Conservation (phyloP, 2,888 invertebrate genomes). For the Dorcus hopei region DNA sequence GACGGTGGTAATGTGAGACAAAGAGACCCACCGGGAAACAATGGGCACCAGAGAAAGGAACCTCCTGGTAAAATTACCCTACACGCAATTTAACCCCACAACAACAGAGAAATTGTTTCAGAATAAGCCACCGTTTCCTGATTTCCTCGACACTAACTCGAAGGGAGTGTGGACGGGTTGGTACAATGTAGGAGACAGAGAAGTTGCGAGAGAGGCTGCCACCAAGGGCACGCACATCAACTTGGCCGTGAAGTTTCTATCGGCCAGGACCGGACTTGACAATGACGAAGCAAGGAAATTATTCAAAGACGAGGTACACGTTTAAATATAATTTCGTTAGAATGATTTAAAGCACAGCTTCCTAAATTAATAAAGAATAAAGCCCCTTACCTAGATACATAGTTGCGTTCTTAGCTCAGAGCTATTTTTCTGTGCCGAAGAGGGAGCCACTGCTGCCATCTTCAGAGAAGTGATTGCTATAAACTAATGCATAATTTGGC, state of each 20-base stretch:
- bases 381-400: too few species aligned
- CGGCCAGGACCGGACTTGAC: conserved; percentile 55
- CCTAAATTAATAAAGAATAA: too few species aligned
- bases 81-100: background rate
- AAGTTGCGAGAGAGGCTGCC: conserved; percentile 66
- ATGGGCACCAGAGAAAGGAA: too few species aligned
- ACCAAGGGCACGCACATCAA: conserved; percentile 63
- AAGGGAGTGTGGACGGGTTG: conserved; percentile 61
- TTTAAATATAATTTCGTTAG: conserved; percentile 2
- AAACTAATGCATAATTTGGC: too few species aligned
- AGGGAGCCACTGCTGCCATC: too few species aligned
- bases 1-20: too few species aligned
- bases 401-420: too few species aligned
- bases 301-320: conserved; percentile 57
- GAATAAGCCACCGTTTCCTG: conserved; percentile 35
- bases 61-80: too few species aligned
- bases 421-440: too few species aligned
- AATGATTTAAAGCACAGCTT: too few species aligned
- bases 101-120: conserved; percentile 1
- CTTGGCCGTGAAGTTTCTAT: conserved; percentile 59
- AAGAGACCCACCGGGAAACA: too few species aligned
- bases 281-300: conserved; percentile 54
- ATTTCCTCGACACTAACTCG: conserved; percentile 38
- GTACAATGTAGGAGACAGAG: conserved; percentile 60
- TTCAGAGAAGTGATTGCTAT: too few species aligned